Base-by-base conservation (phyloP, 2,888 invertebrate species). In the Ethmia dodecea region DNA sequence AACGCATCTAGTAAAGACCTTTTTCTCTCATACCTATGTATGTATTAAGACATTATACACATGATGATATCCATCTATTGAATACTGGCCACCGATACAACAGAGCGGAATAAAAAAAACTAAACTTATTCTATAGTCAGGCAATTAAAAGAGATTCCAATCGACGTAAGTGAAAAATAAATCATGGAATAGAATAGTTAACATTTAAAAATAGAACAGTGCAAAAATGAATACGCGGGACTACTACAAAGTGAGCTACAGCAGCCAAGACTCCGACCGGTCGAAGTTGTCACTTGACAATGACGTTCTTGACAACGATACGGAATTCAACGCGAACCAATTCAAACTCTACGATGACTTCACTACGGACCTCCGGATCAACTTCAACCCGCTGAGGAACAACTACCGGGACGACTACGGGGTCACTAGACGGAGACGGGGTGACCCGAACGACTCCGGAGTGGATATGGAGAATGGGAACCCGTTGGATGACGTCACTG, bases 391-490 rank as follows among this genome's bases (percentile, higher is more conserved):
- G 0, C 45, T 81, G 44, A 66, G 77, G 43, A 70, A 71, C 51
- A 75, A 68, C 54, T 69, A 72, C 37, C 66, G 72, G 16, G 55
- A 70, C 4, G 11, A 11, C 6, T 10, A 26, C 5, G 53, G 30
- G 45, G 42, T 18, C 18, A 18, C 18, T 5, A 33, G 52, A 47
- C 28, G 42, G 32, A 33, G 16, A 32, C 9, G 18, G n/a, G 14
- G 14, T 8, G 84, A 84, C 45, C 74, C 80, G 13, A 71, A 86
- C 45, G 86, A 86, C 47, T 86, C 86, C 13, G 86, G 86, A 33
- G 78, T 86, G 42, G 86, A 86, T 59, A 67, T 84, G 61, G 84
- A 84, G 55, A 86, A 86, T 51, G 84, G 84, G 28, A 86, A 86
- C 45, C 74, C 73, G 13, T 50, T 63, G 37, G 78, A 81, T 51